A percentile compares a stretch with the other conserved stretches of the same genome.
phyloP scores from a whole-genome alignment of 2,888 invertebrate genomes.

The Autographa gamma region DNA sequence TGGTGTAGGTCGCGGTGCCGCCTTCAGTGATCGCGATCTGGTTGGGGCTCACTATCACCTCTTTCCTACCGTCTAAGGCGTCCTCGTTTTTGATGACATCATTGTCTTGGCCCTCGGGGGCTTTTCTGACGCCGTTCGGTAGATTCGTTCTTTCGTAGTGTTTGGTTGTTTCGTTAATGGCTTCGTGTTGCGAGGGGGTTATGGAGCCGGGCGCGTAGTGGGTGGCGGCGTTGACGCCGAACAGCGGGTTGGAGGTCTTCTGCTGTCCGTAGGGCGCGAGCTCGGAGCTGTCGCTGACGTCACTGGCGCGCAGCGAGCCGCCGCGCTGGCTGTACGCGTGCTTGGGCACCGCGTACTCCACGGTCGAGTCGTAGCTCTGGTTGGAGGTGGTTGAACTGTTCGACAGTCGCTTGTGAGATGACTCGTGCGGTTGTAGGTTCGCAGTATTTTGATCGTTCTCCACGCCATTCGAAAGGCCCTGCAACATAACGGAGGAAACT shows the following conservation, averaged over 20 bases:
- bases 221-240: slow-evolving; percentile 85
- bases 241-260: slow-evolving; percentile 82
- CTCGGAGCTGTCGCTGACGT: slow-evolving; percentile 73
- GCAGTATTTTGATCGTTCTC: slow-evolving; percentile 85
- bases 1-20: slow-evolving; percentile 89
- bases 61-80: slow-evolving; percentile 89
- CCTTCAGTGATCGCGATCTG: slow-evolving; percentile 86
- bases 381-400: slow-evolving; percentile 84
- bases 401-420: slow-evolving; percentile 82
- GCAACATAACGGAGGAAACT: slow-evolving; percentile 61
- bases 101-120: slow-evolving; percentile 95
- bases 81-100: slow-evolving; percentile 91
- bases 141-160: slow-evolving; percentile 74
- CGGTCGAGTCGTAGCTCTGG: slow-evolving; percentile 84
- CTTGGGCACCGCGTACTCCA: slow-evolving; percentile 82
- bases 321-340: slow-evolving; percentile 75
- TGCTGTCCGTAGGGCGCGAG: slow-evolving; percentile 69
- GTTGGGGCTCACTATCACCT: slow-evolving; percentile 82
- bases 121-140: slow-evolving; percentile 90
- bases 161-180: slow-evolving; percentile 70
- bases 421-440: slow-evolving; percentile 75
- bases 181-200: slow-evolving; percentile 60
- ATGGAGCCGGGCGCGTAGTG: slow-evolving; percentile 81
- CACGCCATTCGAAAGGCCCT: slow-evolving; percentile 86
- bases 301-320: slow-evolving; percentile 66